Base-by-base conservation (phyloP, 2,113 vertebrate species). In the Lichenostomus cassidix region DNA sequence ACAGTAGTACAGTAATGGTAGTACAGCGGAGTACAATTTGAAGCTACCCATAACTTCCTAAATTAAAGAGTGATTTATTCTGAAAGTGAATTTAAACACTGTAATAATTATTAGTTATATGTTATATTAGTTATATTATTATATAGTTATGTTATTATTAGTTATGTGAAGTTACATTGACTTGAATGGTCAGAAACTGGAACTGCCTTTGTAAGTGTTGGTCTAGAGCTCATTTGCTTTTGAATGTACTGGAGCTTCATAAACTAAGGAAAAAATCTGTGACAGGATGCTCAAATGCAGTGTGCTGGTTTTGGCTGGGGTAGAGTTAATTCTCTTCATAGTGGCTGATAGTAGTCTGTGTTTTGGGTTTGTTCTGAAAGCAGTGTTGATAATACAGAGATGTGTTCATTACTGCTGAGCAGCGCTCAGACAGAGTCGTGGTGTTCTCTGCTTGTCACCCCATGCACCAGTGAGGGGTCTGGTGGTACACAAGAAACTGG, bases 281-380 rank as follows among this genome's bases (percentile, higher is more conserved):
- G 44, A 19, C 3, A n/a, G 27, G 2, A 5, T 82, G 28, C n/a
- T 74, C 21, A 41, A 39, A 49, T 0, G 3, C 15, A 0, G 0
- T 49, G 9, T 42, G 41, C 75, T 79, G n/a, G 35, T 80, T 80
- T 64, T 71, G 35, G 10, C 49, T 64, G 35, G 3, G 9, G 15
- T 29, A 11, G 24, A 35, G 20, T 55, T 71, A n/a, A 41, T n/a
- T 79, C 63, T 63, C n/a, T 41, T 56, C 29, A 17, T 25, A 42
- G 15, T n/a, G 70, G 39, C 11, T 62, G 47, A 46, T 62, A 29
- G 0, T n/a, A n/a, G 41, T 8, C 46, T 62, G 5, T 47, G n/a
- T 25, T 79, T 55, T 63, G 9, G 28, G n/a, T 63, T 55, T 87
- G n/a, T 55, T 21, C 28, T 79, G 56, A 29, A 63, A 63, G 55